A percentile compares a stretch with the other conserved stretches of the same genome.
Evolutionary conservation across 2,797 vertebrate species (phyloP).

Genomic region (Malurus splendens): DNA sequence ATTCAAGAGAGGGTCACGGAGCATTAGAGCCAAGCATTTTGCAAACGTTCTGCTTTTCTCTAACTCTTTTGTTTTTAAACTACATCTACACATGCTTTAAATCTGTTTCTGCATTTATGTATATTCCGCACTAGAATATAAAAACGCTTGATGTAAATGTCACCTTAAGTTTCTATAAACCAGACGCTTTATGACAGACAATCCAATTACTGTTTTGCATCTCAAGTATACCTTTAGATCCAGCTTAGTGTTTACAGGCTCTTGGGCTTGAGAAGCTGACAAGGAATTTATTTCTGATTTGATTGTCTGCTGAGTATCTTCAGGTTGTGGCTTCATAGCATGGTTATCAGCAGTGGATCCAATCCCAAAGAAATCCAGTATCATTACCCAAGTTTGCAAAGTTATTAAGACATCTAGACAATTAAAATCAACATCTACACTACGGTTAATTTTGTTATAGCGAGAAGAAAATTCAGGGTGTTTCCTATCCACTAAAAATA

Average conservation of each 20-base stretch:
- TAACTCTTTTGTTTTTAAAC: neutral
- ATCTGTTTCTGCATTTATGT: neutral
- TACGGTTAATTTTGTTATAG: conserved; percentile 84
- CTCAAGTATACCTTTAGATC: conserved; percentile 86
- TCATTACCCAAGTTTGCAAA: conserved; percentile 96
- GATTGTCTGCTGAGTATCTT: conserved; percentile 64
- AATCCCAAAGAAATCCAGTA: conserved; percentile 96
- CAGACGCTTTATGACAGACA: neutral
- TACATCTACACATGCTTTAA: accelerated
- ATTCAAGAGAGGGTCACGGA: neutral
- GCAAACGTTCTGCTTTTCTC: neutral
- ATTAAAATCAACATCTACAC: conserved; percentile 94
- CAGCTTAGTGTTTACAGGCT: conserved; percentile 86
- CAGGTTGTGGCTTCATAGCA: conserved; percentile 74
- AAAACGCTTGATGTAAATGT: neutral
- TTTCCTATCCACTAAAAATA: conserved; percentile 90
- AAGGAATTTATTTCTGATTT: conserved; percentile 56
- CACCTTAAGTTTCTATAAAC: conserved; percentile 2
- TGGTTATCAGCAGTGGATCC: conserved; percentile 97
- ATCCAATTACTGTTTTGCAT: neutral
- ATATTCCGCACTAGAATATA: neutral
- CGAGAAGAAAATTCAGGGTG: conserved; percentile 88
- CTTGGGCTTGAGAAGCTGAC: conserved; percentile 55
- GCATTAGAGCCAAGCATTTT: neutral
- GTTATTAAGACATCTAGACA: conserved; percentile 95